Percentiles rank a stretch among this genome's conserved stretches.
phyloP scores from a whole-genome alignment of 2,797 vertebrate species.

The Odontamblyopus lacepedii region DNA sequence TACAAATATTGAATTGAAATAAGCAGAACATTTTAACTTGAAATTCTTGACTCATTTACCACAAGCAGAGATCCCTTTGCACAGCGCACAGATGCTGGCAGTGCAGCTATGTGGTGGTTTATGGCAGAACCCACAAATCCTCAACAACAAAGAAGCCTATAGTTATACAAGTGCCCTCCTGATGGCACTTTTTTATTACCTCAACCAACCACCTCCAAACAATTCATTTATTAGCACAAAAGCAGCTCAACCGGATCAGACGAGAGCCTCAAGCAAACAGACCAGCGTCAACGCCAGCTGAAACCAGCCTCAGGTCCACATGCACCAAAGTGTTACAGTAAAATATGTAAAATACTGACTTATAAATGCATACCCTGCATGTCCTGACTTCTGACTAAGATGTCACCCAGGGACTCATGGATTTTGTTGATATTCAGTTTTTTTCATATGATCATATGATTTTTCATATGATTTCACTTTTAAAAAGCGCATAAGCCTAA shows the following conservation, averaged over 20 bases:
- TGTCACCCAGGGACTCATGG: neutral
- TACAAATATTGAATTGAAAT: neutral
- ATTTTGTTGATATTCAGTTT: neutral
- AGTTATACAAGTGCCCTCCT: constrained; percentile 39
- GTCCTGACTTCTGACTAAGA: neutral
- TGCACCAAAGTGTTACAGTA: constrained; percentile 12
- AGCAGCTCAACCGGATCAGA: constrained; percentile 73
- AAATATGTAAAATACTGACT: neutral
- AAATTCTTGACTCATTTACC: neutral
- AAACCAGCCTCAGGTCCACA: constrained; percentile 27
- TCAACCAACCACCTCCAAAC: constrained; percentile 54
- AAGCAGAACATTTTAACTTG: neutral
- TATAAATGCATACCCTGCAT: neutral
- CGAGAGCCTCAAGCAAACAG: constrained; percentile 67
- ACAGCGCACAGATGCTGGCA: neutral
- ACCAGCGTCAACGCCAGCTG: constrained; percentile 38
- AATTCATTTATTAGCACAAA: constrained; percentile 63
- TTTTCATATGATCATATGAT: neutral
- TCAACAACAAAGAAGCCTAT: constrained; percentile 34
- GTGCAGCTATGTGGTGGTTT: constrained; percentile 2
- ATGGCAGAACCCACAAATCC: constrained; percentile 33
- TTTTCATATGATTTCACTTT: neutral
- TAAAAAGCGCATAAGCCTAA: neutral
- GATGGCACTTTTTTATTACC: constrained; percentile 50
- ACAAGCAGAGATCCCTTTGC: neutral